A percentile compares a stretch with the other conserved stretches of the same genome.
Evolutionary conservation across 2,888 invertebrate genomes (phyloP).

Genomic region (Diaperis boleti): DNA sequence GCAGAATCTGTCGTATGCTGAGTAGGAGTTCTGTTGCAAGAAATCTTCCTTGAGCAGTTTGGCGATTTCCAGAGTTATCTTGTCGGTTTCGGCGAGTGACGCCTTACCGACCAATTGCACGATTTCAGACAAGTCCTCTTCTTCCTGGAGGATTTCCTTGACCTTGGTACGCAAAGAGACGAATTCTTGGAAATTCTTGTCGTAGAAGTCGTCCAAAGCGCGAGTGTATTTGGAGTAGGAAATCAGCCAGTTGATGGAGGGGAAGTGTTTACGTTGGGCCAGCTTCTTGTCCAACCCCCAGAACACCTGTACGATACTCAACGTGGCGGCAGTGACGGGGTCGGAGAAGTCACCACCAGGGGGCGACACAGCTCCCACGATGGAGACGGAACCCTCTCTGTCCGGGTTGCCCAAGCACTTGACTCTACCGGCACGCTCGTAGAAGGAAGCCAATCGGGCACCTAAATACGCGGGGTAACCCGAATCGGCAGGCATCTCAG

Average conservation of each 20-base stretch:
- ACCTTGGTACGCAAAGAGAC: conserved; percentile 97
- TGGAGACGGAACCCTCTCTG: conserved; percentile 98
- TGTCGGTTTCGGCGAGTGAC: conserved; percentile 98
- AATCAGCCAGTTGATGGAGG: conserved; percentile 99
- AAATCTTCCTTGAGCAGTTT: conserved; percentile 99
- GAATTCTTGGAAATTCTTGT: conserved; percentile 97
- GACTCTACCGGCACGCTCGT: conserved; percentile 98
- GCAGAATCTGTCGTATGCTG: conserved; percentile 96
- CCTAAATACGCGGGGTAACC: conserved; percentile 99
- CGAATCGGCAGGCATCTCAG: conserved; percentile 99
- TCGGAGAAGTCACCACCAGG: conserved; percentile 99
- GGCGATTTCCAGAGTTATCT: conserved; percentile 98
- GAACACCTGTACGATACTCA: conserved; percentile 85
- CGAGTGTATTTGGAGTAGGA: conserved; percentile 97
- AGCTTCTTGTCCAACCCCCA: conserved; percentile 99
- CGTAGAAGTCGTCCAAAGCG: conserved; percentile 98
- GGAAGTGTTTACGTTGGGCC: conserved; percentile 99
- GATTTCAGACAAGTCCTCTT: conserved; percentile 99
- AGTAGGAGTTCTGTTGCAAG: conserved; percentile 99
- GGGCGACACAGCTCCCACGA: conserved; percentile 99
- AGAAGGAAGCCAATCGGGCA: conserved; percentile 98
- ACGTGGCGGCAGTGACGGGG: conserved; percentile 98
- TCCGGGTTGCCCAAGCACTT: conserved; percentile 98
- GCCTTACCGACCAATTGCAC: conserved; percentile 99
- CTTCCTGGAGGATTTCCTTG: conserved; percentile 78